phyloP scores from a whole-genome alignment of 2,888 invertebrate genomes.

The Drosophila limbata region DNA sequence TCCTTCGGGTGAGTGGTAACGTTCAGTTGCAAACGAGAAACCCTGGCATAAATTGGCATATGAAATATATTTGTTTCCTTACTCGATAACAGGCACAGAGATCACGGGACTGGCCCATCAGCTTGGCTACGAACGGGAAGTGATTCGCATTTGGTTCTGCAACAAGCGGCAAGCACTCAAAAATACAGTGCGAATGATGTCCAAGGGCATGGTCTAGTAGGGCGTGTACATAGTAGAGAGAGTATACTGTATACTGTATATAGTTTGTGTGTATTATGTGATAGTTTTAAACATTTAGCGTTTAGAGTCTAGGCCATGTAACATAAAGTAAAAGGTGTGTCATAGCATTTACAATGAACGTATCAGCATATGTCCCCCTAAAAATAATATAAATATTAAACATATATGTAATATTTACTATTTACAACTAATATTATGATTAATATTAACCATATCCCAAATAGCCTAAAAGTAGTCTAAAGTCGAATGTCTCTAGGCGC shows the following conservation, averaged over 20 bases:
- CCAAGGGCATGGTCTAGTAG: constrained; percentile 91
- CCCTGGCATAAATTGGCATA: constrained; percentile 35
- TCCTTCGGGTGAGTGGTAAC: constrained; percentile 93
- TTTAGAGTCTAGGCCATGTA: constrained; percentile 76
- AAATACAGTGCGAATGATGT: constrained; percentile 98
- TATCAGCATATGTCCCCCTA: constrained; percentile 39
- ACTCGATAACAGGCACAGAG: constrained; percentile 91
- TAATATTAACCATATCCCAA: constrained; percentile 74
- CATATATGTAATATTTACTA: constrained; percentile 24
- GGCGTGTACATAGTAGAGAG: constrained; percentile 48
- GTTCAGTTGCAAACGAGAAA: constrained; percentile 53
- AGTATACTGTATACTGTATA: constrained; percentile 47
- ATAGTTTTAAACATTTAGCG: constrained; percentile 71
- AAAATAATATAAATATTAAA: constrained; percentile 12
- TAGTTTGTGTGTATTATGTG: constrained; percentile 63
- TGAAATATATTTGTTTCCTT: constrained; percentile 22
- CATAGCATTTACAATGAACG: constrained; percentile 78
- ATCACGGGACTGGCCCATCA: constrained; percentile 98
- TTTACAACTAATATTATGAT: constrained; percentile 50
- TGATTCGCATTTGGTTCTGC: constrained; percentile 99
- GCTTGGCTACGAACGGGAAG: constrained; percentile 98
- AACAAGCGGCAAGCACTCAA: constrained; percentile 99
- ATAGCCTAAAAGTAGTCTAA: constrained; percentile 76
- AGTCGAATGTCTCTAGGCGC: constrained; percentile 29
- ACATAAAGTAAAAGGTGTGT: constrained; percentile 80